Base-by-base conservation (phyloP, 2,888 invertebrate genomes). In the Rhaphigaster nebulosa region DNA sequence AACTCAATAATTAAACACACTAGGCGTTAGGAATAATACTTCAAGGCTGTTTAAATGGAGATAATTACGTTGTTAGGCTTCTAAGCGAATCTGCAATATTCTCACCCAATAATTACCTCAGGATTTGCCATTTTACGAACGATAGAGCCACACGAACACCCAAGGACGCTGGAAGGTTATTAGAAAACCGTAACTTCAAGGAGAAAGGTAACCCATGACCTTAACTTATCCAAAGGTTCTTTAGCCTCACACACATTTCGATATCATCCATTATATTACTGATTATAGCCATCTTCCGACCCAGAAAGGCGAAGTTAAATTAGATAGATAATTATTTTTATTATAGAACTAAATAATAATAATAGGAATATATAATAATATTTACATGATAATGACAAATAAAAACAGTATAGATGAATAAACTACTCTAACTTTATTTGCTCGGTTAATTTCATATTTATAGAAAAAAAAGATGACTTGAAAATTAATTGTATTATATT, bases 151-250 rank as follows among this genome's bases (percentile, higher is more conserved):
- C 34, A 18, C 29, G 70, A 70, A 34, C 1, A 3, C 34, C 18
- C 70, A 34, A 70, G 70, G 70, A 70, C 70, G 45, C 29, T 6
- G 87, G 52, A 50, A 87, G 45, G 45, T 87, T 45, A 87, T 29
- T 41, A 45, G 45, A 87, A n/a, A 45, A 87, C 18, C 93, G 34
- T 34, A 20, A 70, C 13, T 70, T 34, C 34, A 34, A 18, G 70
- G 70, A 70, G 70, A 70, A 70, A 29, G 70, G 70, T 60, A 60
- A 10, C 10, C n/a, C 13, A 2, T 70, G 70, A 34, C 70, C 70
- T 70, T 70, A 34, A 70, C 3, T 34, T 70, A 70, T 15, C 70
- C 18, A 70, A 70, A 29, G 34, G 70, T 70, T 34, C 18, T 5
- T 70, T 70, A 34, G 18, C 70, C 29, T 70, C 34, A 34, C 70